A percentile compares a stretch with the other conserved stretches of the same genome.
Conservation (phyloP, 2,113 vertebrate species). For the Hystrix brachyura region DNA sequence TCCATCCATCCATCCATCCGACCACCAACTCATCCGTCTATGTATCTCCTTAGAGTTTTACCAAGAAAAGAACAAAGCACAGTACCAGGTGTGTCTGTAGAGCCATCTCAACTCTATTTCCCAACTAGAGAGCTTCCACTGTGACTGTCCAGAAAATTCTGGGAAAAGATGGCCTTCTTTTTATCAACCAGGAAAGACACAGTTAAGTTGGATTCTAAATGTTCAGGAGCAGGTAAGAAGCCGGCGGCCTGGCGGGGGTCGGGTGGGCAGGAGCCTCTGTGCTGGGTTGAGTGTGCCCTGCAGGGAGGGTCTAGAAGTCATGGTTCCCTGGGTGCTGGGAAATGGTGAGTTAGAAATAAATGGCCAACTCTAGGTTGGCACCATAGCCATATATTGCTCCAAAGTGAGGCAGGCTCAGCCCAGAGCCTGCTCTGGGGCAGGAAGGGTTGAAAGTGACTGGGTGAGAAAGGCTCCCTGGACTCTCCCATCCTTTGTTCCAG, state of each 20-base stretch:
- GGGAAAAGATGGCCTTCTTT: background rate
- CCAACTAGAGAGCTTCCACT: background rate
- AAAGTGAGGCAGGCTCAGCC: background rate
- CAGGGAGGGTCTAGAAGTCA: background rate
- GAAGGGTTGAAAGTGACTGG: background rate
- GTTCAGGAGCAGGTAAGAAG: background rate
- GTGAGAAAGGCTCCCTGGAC: background rate
- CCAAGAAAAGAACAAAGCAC: background rate
- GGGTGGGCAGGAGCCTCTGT: background rate
- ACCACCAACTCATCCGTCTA: background rate
- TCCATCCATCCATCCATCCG: background rate
- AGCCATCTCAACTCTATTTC: background rate
- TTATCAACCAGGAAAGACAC: background rate
- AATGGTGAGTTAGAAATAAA: slow-evolving; percentile 3
- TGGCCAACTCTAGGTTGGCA: background rate
- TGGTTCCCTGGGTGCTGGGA: background rate
- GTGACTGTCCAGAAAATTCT: background rate
- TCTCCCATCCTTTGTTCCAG: background rate
- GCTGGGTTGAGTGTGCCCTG: background rate
- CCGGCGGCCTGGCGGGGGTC: background rate
- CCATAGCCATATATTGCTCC: background rate
- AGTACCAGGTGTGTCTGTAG: background rate
- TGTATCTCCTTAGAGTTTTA: background rate
- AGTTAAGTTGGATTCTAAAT: background rate
- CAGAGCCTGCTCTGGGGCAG: background rate